Conservation (phyloP, 2,113 vertebrate species). For the Mormyrus lacerda region DNA sequence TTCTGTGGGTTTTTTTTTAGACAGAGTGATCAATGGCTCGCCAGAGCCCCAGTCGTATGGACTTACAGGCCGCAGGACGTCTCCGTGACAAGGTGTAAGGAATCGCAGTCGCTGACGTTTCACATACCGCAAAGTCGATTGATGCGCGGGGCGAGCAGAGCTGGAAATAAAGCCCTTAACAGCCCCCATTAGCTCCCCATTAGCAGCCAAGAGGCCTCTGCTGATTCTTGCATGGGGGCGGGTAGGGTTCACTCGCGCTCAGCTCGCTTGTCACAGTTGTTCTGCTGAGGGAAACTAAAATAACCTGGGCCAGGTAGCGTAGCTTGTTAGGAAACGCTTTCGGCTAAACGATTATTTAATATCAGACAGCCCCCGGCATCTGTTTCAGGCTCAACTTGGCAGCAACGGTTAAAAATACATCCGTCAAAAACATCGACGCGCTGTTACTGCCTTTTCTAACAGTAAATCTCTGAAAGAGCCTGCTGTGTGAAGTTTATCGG, state of each 20-base stretch:
- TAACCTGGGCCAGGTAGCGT: not conserved
- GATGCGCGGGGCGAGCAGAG: constrained; percentile 29
- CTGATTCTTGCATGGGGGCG: constrained; percentile 21
- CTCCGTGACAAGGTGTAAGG: constrained; percentile 33
- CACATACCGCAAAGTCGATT: constrained; percentile 25
- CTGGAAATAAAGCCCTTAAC: constrained; percentile 41
- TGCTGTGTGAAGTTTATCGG: not conserved
- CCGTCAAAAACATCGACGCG: not conserved
- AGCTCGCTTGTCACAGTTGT: not conserved
- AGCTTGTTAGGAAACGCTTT: not conserved
- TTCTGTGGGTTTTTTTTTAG: constrained; percentile 53
- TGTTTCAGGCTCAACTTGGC: not conserved
- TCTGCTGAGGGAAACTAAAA: not conserved
- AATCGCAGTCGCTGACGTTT: constrained; percentile 29
- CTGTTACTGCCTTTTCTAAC: not conserved
- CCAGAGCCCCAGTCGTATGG: constrained; percentile 64
- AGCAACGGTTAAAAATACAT: not conserved
- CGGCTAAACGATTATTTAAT: not conserved
- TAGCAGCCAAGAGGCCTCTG: constrained; percentile 31
- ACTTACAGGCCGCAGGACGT: constrained; percentile 45
- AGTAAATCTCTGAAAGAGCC: not conserved
- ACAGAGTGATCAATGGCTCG: constrained; percentile 61
- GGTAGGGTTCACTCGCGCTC: not conserved
- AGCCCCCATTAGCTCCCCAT: constrained; percentile 37
- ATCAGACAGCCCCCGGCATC: not conserved